Base-by-base conservation (phyloP, 1,140 invertebrate genomes). In the Sarcophaga bullata region DNA sequence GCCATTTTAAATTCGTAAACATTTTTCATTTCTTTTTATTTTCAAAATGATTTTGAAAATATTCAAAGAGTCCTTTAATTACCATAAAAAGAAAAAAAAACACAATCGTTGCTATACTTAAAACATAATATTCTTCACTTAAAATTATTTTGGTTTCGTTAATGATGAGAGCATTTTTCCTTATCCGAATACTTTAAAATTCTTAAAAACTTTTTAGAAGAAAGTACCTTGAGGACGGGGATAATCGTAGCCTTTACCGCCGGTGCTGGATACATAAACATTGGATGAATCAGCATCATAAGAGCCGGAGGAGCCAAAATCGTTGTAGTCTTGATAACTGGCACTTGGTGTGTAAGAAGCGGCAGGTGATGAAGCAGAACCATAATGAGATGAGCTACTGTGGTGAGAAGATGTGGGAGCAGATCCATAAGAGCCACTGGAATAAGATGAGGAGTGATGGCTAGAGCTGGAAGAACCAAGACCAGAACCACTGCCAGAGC, bases 281-380 rank as follows among this genome's bases (percentile, higher is more conserved):
- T 58, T 58, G 3, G 54, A 58, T 13, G 73, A 3, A 73, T 37
- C 73, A 49, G 1, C 58, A 68, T 47, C 73, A 25, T 25, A 19
- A 8, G 62, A 25, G 3, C 46, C 47, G 49, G 73, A 76, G 9
- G 13, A 49, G 15, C 46, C 46, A 49, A 47, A 50, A n/a, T 17
- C 73, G 3, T 37, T 37, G 25, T 37, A 37, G 25, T 37, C 25
- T 37, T 47, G 9, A 49, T 13, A 49, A 3, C 47, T 49, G 9
- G 47, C 73, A 48, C 73, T 17, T 5, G 68, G 25, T 15, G 73
- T n/a, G 73, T 49, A 76, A 17, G 47, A 49, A 3, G 47, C 8
- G n/a, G 47, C 46, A n/a, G 73, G 73, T 7, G 73, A 46, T 6
- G 73, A 76, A 49, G 46, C 46, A 76, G 73, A 48, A 78, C 75